phyloP scores from a whole-genome alignment of 2,888 invertebrate species.

The Platynereis dumerilii region DNA sequence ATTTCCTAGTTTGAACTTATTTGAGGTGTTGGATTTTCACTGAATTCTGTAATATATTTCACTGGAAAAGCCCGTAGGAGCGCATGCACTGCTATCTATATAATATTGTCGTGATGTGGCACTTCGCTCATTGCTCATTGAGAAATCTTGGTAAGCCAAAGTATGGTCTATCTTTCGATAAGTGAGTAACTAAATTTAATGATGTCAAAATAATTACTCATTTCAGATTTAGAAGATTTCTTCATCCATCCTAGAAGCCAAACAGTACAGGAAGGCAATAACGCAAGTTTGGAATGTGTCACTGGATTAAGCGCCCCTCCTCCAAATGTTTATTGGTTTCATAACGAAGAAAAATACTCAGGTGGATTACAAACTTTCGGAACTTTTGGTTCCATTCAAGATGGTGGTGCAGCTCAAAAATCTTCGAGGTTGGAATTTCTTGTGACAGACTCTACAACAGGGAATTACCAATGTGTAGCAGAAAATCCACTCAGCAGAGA shows the following conservation, averaged over 20 bases:
- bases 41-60: no score
- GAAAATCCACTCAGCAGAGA: slow-evolving; percentile 16
- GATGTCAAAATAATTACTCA: no score
- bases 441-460: neutral
- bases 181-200: no score
- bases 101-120: no score
- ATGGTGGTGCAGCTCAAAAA: slow-evolving; percentile 22
- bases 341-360: slow-evolving; percentile 41
- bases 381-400: slow-evolving; percentile 36
- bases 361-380: slow-evolving; percentile 44
- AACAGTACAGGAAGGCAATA: slow-evolving; percentile 40
- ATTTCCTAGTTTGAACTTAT: no score
- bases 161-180: no score
- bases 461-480: slow-evolving; percentile 12
- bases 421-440: slow-evolving; percentile 12
- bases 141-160: no score
- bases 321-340: slow-evolving; percentile 46
- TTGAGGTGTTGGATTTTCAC: no score
- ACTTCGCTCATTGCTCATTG: no score
- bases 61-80: no score
- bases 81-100: no score
- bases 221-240: slow-evolving; percentile 52
- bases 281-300: slow-evolving; percentile 47
- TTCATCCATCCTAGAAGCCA: slow-evolving; percentile 43
- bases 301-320: slow-evolving; percentile 45